phyloP scores from a whole-genome alignment of 2,888 invertebrate species.

The Seira sanloemensis region DNA sequence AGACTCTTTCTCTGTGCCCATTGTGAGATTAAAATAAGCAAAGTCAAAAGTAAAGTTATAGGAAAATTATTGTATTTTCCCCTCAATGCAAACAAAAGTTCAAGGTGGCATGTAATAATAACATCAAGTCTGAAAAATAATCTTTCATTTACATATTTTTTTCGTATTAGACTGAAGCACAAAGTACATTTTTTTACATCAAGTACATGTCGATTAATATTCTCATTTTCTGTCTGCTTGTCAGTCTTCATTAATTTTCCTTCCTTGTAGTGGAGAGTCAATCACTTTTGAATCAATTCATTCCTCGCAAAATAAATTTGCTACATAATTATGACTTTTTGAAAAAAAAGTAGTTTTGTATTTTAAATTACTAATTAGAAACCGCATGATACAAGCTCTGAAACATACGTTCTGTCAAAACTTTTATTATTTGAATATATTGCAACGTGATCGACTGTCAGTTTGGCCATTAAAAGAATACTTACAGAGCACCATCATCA shows the following conservation, averaged over 20 bases:
- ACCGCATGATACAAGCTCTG: neutral
- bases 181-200: neutral
- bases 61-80: neutral
- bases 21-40: too few relatives aligned
- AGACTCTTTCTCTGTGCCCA: neutral
- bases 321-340: conserved; percentile 29
- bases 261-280: conserved; percentile 23
- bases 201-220: too few relatives aligned
- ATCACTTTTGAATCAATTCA: conserved; percentile 48
- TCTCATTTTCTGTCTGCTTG: conserved; percentile 31
- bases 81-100: neutral
- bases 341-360: neutral
- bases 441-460: neutral
- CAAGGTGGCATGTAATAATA: neutral
- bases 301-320: conserved; percentile 26
- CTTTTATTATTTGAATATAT: neutral
- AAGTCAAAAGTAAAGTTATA: too few relatives aligned
- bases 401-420: neutral
- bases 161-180: too few relatives aligned
- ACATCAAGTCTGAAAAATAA: neutral
- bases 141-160: neutral
- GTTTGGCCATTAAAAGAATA: neutral
- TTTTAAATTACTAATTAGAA: neutral
- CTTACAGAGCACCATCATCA: neutral
- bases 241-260: conserved; percentile 49